Evolutionary conservation across 2,113 vertebrate species (phyloP).

Genomic region (Cavia porcellus): DNA sequence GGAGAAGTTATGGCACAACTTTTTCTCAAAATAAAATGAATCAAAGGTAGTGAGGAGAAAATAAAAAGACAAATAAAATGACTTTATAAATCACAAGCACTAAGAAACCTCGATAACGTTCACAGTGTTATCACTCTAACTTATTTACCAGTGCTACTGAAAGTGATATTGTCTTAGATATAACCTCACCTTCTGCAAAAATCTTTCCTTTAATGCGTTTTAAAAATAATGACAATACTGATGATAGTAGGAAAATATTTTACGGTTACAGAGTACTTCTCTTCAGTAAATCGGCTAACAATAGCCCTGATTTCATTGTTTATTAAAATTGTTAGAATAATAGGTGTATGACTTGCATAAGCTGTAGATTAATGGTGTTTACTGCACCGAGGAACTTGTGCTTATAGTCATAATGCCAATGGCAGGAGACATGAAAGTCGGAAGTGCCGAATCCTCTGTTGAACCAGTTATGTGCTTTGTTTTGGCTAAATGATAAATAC

Average conservation of each 20-base stretch:
- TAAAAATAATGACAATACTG: conserved; percentile 49
- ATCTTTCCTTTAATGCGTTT: conserved; percentile 27
- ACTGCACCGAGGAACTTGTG: conserved; percentile 50
- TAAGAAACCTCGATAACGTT: not conserved
- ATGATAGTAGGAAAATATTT: conserved; percentile 52
- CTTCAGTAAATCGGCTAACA: conserved; percentile 55
- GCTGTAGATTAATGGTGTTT: conserved; percentile 74
- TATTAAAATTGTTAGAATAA: conserved; percentile 74
- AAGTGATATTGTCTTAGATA: conserved; percentile 7
- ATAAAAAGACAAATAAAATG: conserved; percentile 5
- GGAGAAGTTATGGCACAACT: not conserved
- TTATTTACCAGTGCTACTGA: conserved; percentile 1
- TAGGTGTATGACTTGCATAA: conserved; percentile 76
- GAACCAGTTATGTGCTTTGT: conserved; percentile 49
- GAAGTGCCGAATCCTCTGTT: not conserved
- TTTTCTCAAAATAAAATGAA: conserved; percentile 23
- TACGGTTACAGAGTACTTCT: conserved; percentile 41
- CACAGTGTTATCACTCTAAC: not conserved
- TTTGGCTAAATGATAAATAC: conserved; percentile 68
- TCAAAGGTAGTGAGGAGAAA: not conserved
- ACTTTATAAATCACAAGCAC: not conserved
- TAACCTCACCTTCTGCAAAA: conserved; percentile 49
- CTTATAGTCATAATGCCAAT: conserved; percentile 57
- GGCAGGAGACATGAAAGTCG: conserved; percentile 15
- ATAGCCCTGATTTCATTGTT: conserved; percentile 64